Base-by-base conservation (phyloP, 2,888 invertebrate species). In the Cephonodes hylas region DNA sequence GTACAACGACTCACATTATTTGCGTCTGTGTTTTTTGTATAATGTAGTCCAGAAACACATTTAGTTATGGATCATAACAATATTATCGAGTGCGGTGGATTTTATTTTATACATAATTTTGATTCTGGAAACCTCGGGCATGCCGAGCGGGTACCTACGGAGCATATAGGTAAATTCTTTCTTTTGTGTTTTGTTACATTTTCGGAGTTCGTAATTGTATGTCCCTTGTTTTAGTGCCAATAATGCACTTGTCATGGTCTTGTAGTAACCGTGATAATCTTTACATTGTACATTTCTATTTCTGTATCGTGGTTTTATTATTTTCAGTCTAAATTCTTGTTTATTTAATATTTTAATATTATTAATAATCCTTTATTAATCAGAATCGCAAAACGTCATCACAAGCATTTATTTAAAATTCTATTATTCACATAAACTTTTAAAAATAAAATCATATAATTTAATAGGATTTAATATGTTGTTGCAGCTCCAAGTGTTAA, bases 121-220 rank as follows among this genome's bases (percentile, higher is more conserved):
- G 98, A 98, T 88, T 98, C 97, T 46, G 97, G 97, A 64, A 98
- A 98, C 91, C 93, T 98, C 74, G 95, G 96, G 61, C 94, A 94
- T 88, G 97, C 97, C 60, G 97, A 97, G 84, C 93, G 95, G 77
- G 95, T 96, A 63, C 92, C 94, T 53, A 92, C 91, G 80, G 93
- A 93, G 80, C 91, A 93, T 71, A 93, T 93, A 72, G 93, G 94
- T 94, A 84, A 58, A 57, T 15, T 25, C 44, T 42, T 27, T 31
- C 53, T 31, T 53, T 31, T 53, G 27, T 18, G 53, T 31, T 31
- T 53, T 18, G 18, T 18, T 31, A 27, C 53, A 27, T 20, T 53
- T 23, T 15, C 42, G n/a, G 42, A 58, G 15, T 53, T 18, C 15
- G 31, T 8, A 18, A 8, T 10, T 60, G 46, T 18, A 42, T 57